Evolutionary conservation across 2,797 vertebrate genomes (phyloP).

Genomic region (Remorina albescens): DNA sequence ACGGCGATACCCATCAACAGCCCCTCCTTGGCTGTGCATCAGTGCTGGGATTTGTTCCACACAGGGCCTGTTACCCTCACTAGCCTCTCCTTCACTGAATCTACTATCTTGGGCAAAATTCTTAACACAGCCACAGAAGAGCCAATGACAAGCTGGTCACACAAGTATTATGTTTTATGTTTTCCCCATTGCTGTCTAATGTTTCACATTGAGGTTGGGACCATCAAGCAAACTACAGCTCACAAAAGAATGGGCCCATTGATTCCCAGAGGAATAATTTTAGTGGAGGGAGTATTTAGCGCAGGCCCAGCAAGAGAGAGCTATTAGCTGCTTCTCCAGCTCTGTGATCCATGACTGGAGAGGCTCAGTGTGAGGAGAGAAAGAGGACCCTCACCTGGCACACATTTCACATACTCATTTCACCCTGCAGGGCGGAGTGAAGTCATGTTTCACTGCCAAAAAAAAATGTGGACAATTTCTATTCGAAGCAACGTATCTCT

Average conservation of each 20-base stretch:
- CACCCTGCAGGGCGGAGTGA: conserved; percentile 58
- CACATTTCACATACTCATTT: conserved; percentile 61
- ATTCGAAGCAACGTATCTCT: conserved; percentile 17
- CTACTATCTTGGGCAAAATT: conserved; percentile 88
- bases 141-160: conserved; percentile 93
- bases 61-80: conserved; percentile 77
- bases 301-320: conserved; percentile 83
- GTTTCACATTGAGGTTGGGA: conserved; percentile 91
- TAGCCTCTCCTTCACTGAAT: conserved; percentile 81
- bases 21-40: conserved; percentile 52
- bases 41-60: conserved; percentile 72
- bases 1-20: conserved; percentile 47
- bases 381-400: conserved; percentile 84
- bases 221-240: conserved; percentile 86
- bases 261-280: conserved; percentile 91
- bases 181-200: conserved; percentile 94
- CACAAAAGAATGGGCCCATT: conserved; percentile 90
- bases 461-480: conserved; percentile 30
- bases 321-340: conserved; percentile 88
- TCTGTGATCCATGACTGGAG: conserved; percentile 88
- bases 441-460: conserved; percentile 49
- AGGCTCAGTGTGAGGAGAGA: conserved; percentile 84
- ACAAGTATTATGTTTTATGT: conserved; percentile 99
- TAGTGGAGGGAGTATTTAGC: conserved; percentile 88
- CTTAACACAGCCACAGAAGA: conserved; percentile 83